Percentiles rank a stretch among this genome's conserved stretches.
phyloP scores from a whole-genome alignment of 2,113 vertebrate genomes.

The Sceloporus tristichus region DNA sequence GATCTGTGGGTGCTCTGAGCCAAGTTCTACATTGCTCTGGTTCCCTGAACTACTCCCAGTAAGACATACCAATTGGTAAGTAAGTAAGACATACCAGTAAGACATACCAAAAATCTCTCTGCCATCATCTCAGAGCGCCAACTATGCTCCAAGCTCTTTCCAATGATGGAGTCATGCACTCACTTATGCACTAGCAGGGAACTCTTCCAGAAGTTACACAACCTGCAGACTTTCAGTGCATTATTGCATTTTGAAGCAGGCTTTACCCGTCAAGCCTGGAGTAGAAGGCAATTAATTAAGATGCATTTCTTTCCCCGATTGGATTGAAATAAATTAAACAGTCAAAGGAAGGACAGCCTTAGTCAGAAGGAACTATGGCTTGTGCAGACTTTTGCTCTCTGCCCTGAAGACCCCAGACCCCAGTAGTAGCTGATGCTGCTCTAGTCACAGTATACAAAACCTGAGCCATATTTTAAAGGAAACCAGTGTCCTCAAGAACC shows the following conservation, averaged over 20 bases:
- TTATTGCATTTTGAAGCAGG: conserved; percentile 67
- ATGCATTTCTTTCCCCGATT: conserved; percentile 23
- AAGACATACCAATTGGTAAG: rapidly evolving
- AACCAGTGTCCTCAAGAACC: background rate
- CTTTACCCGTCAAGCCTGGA: conserved; percentile 68
- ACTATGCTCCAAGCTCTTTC: background rate
- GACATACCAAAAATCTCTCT: conserved; percentile 1
- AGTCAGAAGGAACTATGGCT: conserved; percentile 43
- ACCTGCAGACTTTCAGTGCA: conserved; percentile 70
- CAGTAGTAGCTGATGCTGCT: conserved; percentile 10
- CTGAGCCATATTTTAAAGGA: conserved; percentile 17
- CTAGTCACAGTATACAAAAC: background rate
- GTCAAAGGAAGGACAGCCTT: conserved; percentile 47
- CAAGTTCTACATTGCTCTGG: background rate
- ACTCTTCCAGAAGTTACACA: conserved; percentile 59
- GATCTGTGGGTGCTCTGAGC: rapidly evolving
- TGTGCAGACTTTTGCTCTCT: conserved; percentile 24
- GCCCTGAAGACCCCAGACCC: background rate
- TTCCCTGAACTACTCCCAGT: background rate
- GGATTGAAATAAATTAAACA: conserved; percentile 70
- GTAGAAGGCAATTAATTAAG: conserved; percentile 80
- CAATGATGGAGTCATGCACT: conserved; percentile 36
- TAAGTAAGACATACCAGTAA: background rate
- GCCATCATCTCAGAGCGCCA: background rate
- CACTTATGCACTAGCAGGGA: conserved; percentile 43